Base-by-base conservation (phyloP, 2,113 vertebrate genomes). In the Menidia beryllina region DNA sequence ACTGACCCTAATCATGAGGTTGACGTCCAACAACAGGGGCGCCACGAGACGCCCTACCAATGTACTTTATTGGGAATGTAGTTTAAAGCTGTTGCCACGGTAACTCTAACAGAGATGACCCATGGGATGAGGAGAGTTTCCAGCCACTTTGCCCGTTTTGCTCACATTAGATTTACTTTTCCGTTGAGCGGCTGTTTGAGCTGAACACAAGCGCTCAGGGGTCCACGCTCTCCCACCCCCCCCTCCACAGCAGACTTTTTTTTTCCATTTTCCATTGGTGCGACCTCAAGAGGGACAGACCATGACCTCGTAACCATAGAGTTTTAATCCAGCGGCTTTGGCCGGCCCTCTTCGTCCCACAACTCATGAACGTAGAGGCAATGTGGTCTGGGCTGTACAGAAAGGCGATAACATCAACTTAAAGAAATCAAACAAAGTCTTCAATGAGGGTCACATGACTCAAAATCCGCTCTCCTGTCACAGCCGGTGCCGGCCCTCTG, bases 61-160 rank as follows among this genome's bases (percentile, higher is more conserved):
- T n/a, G n/a, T n/a, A n/a, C n/a, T n/a, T 59, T 5, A 30, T 14
- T 45, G 34, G 17, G 61, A 36, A 50, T 26, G 6, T 30, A 36
- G 45, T 52, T 70, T 48, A 72, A 67, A 15, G 27, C 48, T 49
- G 26, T 52, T 76, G 69, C 58, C 27, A 61, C 72, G n/a, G 75
- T 49, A 60, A 82, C 70, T 10, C 17, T 3, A 19, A 50, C 5
- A 70, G 51, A 49, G 17, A 26, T 45, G 34, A 17, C 38, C 7
- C n/a, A 14, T 51, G 19, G 30, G 3, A 41, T 30, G n/a, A 69
- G 24, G 13, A 7, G 3, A 19, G 38, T 54, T 77, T 63, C 0
- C 15, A 23, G 41, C 21, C 26, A 30, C 7, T 51, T 27, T 53
- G 27, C 39, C 27, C 53, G 27, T 67, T 34, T n/a, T n/a, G n/a